Conservation (phyloP, 2,888 invertebrate species). For the Ormyrus rosae region DNA sequence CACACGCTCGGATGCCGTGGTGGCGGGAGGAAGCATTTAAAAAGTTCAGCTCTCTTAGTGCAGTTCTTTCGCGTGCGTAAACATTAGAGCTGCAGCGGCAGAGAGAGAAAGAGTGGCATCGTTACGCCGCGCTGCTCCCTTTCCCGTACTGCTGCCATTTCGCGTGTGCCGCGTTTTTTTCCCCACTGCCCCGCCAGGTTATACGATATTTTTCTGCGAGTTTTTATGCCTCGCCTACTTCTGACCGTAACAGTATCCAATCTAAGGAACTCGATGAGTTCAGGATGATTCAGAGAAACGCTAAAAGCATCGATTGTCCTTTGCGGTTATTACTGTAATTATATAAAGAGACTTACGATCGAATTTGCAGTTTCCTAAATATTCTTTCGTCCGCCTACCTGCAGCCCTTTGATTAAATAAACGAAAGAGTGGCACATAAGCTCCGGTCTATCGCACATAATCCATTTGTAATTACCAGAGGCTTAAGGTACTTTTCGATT, state of each 20-base stretch:
- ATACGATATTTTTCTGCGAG: slow-evolving; percentile 2
- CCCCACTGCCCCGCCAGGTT: slow-evolving; percentile 1
- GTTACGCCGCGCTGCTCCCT: slow-evolving; percentile 22
- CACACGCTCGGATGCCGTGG: too few species aligned
- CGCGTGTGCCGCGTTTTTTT: slow-evolving; percentile 2
- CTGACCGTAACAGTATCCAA: slow-evolving; percentile 1
- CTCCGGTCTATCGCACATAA: background rate
- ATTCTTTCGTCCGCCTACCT: too few species aligned
- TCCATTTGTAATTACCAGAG: background rate
- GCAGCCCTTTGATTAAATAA: too few species aligned
- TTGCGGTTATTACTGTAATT: too few species aligned
- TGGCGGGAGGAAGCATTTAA: slow-evolving; percentile 29
- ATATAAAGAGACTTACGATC: too few species aligned
- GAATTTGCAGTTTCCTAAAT: too few species aligned
- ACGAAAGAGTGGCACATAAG: background rate
- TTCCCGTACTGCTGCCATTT: background rate
- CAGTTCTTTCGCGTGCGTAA: slow-evolving; percentile 49
- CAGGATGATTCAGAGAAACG: too few species aligned
- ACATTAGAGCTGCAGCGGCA: slow-evolving; percentile 26
- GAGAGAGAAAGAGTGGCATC: slow-evolving; percentile 28
- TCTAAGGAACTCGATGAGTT: too few species aligned
- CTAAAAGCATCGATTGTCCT: too few species aligned
- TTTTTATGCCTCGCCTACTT: slow-evolving; percentile 15
- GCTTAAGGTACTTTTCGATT: background rate
- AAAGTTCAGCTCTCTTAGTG: slow-evolving; percentile 46